Evolutionary conservation across 2,888 invertebrate species (phyloP).

Genomic region (Rutpela maculata): DNA sequence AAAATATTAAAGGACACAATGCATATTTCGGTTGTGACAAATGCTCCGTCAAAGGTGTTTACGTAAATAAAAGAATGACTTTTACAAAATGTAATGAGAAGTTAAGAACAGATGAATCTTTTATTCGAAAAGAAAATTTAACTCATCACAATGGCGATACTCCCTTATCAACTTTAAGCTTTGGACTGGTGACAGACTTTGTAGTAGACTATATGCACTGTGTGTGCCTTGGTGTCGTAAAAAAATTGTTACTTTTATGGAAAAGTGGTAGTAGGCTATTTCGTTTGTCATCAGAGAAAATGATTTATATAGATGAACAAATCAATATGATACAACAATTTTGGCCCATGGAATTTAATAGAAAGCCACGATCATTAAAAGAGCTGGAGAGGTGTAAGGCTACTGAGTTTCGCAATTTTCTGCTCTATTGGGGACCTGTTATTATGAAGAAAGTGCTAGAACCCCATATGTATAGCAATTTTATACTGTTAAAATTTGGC

Average conservation of each 20-base stretch:
- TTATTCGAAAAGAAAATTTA: slow-evolving; percentile 18
- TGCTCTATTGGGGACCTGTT: slow-evolving; percentile 51
- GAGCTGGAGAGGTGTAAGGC: slow-evolving; percentile 55
- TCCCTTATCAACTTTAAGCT: slow-evolving; percentile 43
- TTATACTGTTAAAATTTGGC: neutral
- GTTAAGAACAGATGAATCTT: slow-evolving; percentile 47
- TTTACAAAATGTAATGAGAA: slow-evolving; percentile 50
- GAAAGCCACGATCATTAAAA: slow-evolving; percentile 53
- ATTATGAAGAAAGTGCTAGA: slow-evolving; percentile 31
- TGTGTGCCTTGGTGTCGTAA: slow-evolving; percentile 54
- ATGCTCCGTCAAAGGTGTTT: slow-evolving; percentile 41
- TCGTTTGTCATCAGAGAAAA: neutral
- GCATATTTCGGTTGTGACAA: slow-evolving; percentile 47
- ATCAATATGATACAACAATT: slow-evolving; percentile 2
- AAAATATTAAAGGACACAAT: slow-evolving; percentile 51
- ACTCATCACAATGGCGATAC: slow-evolving; percentile 49
- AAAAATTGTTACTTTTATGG: slow-evolving; percentile 50
- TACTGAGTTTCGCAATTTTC: slow-evolving; percentile 54
- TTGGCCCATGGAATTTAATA: slow-evolving; percentile 55
- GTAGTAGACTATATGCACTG: slow-evolving; percentile 56
- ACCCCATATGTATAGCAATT: neutral
- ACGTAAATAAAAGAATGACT: slow-evolving; percentile 48
- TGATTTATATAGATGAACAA: neutral
- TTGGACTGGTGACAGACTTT: slow-evolving; percentile 49
- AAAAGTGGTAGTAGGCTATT: neutral